These are phyloP conservation scores for Lagopus muta DNA, from an alignment of 2,113 vertebrate species.

Conservation along the genomic window DNA sequence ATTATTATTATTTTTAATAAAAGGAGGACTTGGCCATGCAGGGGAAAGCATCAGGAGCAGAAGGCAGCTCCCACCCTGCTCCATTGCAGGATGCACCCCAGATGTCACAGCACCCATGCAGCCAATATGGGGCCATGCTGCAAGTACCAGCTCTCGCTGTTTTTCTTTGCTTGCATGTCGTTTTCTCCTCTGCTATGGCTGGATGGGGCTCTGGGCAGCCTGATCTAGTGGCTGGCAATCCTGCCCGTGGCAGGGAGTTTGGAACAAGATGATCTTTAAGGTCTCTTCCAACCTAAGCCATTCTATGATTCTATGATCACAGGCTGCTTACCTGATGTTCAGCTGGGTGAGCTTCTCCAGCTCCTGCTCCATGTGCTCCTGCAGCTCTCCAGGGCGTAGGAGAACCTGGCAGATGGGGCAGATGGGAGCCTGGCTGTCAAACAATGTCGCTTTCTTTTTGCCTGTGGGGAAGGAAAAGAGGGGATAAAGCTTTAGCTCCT, in stretches of 20 bases:
- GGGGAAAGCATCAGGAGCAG: conserved; percentile 7
- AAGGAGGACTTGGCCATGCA: conserved; percentile 8
- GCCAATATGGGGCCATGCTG: not conserved
- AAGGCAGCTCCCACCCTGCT: not conserved
- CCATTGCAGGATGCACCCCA: accelerated
- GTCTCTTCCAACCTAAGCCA: too few relatives aligned
- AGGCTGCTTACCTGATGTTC: conserved; percentile 87
- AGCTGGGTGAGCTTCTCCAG: conserved; percentile 93
- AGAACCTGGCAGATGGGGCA: conserved; percentile 98
- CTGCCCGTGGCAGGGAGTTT: too few relatives aligned
- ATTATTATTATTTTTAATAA: not conserved
- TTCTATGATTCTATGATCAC: too few relatives aligned
- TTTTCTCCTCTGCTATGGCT: not conserved
- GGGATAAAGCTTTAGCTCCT: conserved; percentile 3
- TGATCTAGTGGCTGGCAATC: too few relatives aligned
- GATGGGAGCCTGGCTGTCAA: conserved; percentile 96
- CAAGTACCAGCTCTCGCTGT: not conserved
- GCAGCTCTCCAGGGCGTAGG: conserved; percentile 93
- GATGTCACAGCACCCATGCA: not conserved
- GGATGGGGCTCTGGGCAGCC: too few relatives aligned
- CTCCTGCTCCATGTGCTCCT: conserved; percentile 99
- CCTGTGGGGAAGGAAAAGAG: conserved; percentile 78
- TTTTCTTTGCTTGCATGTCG: not conserved
- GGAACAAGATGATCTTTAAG: too few relatives aligned
- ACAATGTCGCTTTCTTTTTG: conserved; percentile 98